Evolutionary conservation across 2,888 invertebrate species (phyloP), one percentile per base, ranked within the genome.

Genomic region (Pollenia angustigena): DNA sequence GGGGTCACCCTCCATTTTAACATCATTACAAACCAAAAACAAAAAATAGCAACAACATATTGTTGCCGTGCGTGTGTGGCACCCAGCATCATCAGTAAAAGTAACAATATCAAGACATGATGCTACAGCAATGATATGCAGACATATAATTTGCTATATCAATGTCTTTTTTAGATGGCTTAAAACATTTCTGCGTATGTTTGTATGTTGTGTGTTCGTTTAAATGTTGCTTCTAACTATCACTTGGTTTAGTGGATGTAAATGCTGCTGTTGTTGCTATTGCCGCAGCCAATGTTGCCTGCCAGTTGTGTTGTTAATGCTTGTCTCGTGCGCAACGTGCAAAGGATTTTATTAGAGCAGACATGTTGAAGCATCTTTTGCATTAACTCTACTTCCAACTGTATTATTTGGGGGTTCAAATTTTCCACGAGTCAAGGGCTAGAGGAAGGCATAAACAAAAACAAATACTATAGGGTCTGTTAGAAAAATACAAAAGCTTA

Each of bases 321-420:
- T 80, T 80, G 88, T 87, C 88, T 88, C 84, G 88, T 88, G 81
- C 80, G 48, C 81, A 87, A 88, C 88, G 88, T 88, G 85, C 88
- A 42, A 79, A 68, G 64, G 84, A 88, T 88, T 88, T 88, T 85
- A 88, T 88, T 84, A 80, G 87, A 84, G 48, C 56, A 81, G 88
- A 88, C 87, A 85, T 82, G 85, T 66, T 85, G 85, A 82, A 82
- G 74, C 82, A 82, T 60, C 76, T 71, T 75, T 23, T 66, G 80
- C 72, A 87, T 78, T 87, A 87, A 84, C 81, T 84, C 62, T 68
- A 74, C 72, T 81, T 74, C 52, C 23, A 76, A 71, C 50, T 71
- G 23, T 58, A 52, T 68, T 68, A 4, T 74, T 69, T 52, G 9
- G 11, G 52, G 46, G 32, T 3, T 8, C 16, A 4, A 3, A 7